Base-by-base conservation (phyloP, 2,888 invertebrate species). In the Bhutanitis thaidina region DNA sequence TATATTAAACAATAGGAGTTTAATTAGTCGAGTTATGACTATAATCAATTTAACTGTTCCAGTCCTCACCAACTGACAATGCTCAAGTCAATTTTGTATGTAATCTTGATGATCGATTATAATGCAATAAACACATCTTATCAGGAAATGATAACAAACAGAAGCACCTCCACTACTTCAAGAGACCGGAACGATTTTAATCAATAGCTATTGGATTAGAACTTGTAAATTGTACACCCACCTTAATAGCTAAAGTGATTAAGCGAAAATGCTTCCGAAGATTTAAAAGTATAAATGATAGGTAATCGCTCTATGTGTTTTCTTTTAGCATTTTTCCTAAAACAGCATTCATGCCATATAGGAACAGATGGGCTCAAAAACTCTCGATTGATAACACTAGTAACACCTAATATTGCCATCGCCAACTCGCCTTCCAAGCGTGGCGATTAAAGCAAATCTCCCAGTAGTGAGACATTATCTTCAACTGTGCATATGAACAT, bases 101-200 rank as follows among this genome's bases (percentile, higher is more conserved):
- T 52, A 47, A 52, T 52, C 46, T 46, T 25, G 43, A 8, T 32
- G 9, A 52, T 52, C 47, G 52, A 52, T 47, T 47, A 52, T 27
- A 14, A 25, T 32, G 43, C 43, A 47, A 38, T 47, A 43, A 52
- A 47, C 39, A 47, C 34, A 44, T 37, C 37, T 52, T 52, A 52
- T 52, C 52, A 39, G 15, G 27, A 32, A 47, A 16, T 43, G 52
- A 52, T 52, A 52, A 52, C 34, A 38, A 37, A 47, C 46, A 43
- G 52, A 43, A 52, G 52, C 52, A 46, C 38, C 52, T 38, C 43
- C 38, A 32, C 30, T 46, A n/a, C 30, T 50, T 35, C 39, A 36
- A 46, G 30, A 51, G 45, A 45, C 2, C 12, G 34, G n/a, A 34
- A 34, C 13, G 15, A 29, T 15, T 27, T 8, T 13, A 34, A 12